Evolutionary conservation across 2,888 invertebrate species (phyloP), one percentile per base, ranked within the genome.

Genomic region (Tenthredo distinguenda): DNA sequence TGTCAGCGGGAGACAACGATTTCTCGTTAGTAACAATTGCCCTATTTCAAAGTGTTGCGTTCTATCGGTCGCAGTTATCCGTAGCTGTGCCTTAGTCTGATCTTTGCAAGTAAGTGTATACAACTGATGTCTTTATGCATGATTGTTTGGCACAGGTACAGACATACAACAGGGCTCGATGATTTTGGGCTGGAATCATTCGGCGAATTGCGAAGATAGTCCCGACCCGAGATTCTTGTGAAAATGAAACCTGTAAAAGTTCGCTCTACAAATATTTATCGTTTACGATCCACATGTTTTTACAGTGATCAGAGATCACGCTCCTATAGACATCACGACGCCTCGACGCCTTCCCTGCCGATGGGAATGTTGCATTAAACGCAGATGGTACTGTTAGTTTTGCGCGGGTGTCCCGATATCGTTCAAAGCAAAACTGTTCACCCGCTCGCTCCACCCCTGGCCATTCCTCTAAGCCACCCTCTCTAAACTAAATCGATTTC

Each of bases 331-430:
- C 47, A 68, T n/a, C 7, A 1, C 43, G 40, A 68, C 68, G 81
- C 34, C 40, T 65, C 83, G n/a, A 68, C 83, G 83, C 83, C 83
- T 68, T 40, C 9, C 31, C 26, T n/a, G n/a, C 55, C 43, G 87
- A 81, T 85, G 85, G 76, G 86, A 87, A 85, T 84, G 81, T 87
- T 72, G 86, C 88, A 87, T 90, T 90, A 87, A 89, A 87, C 88
- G 86, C 89, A 87, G 87, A 90, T 89, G 89, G 88, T 85, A 31
- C 12, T 83, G 87, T 89, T 86, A 87, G 86, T 88, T 87, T 87
- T 88, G 86, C 86, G 76, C 89, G 86, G 65, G 76, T 12, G 77
- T 76, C 58, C 79, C 47, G 26, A 72, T 21, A 21, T 21, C 68
- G 21, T 58, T 83, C 71, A 83, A 83, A 71, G 71, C 26, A 31